A percentile compares a stretch with the other conserved stretches of the same genome.
phyloP scores from a whole-genome alignment of 2,797 vertebrate genomes.

The Amphiprion clarkii region DNA sequence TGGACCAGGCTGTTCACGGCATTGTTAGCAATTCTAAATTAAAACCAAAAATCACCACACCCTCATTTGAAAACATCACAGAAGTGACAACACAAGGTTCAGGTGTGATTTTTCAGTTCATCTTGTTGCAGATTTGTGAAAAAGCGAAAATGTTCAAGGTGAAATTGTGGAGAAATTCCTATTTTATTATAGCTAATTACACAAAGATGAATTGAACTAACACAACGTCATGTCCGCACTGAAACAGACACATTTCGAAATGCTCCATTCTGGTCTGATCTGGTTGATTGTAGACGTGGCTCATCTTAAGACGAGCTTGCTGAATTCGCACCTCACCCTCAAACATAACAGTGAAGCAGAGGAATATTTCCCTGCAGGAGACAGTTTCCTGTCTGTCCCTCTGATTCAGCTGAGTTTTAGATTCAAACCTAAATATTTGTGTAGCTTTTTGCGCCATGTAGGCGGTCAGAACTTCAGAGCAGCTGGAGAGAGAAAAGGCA shows the following conservation, averaged over 20 bases:
- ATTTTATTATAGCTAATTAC: not conserved
- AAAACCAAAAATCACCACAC: not conserved
- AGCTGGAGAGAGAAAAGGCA: not conserved
- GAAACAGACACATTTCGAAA: constrained; percentile 5
- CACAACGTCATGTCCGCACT: not conserved
- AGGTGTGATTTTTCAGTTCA: no score
- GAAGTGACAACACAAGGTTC: not conserved
- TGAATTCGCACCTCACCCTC: constrained; percentile 6
- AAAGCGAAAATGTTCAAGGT: not conserved
- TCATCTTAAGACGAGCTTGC: not conserved
- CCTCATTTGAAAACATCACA: not conserved
- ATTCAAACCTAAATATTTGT: constrained; percentile 26
- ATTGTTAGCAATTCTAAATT: not conserved
- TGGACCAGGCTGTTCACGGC: not conserved
- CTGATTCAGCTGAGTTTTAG: constrained; percentile 4
- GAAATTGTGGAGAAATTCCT: not conserved
- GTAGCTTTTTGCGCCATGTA: not conserved
- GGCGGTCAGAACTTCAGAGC: constrained; percentile 13
- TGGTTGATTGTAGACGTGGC: not conserved
- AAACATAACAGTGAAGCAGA: constrained; percentile 21
- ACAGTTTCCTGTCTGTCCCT: constrained; percentile 29
- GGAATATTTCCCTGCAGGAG: constrained; percentile 9
- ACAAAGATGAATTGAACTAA: not conserved
- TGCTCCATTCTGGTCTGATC: not conserved
- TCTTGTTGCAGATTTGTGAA: not conserved